A percentile compares a stretch with the other conserved stretches of the same genome.
phyloP scores from a whole-genome alignment of 1,140 invertebrate species.

The Yoshiicerus persimilis region DNA sequence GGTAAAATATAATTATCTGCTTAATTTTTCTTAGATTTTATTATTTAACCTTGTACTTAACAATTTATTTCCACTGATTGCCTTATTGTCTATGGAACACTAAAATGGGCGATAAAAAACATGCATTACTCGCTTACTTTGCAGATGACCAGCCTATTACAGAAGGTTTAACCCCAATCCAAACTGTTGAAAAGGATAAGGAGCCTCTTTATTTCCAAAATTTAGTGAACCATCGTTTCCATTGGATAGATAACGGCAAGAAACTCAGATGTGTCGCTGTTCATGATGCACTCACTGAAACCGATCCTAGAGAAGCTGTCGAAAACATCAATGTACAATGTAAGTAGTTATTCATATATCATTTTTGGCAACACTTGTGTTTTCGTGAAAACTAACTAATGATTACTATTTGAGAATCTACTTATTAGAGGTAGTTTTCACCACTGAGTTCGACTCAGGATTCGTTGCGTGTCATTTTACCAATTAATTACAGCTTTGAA shows the following conservation, averaged over 20 bases:
- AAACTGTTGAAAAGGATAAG: background rate
- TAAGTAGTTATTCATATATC: constrained; percentile 23
- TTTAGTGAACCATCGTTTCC: constrained; percentile 33
- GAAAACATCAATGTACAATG: constrained; percentile 38
- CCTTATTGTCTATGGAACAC: too few relatives aligned
- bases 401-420: too few relatives aligned
- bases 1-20: constrained; percentile 30
- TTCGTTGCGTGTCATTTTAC: too few relatives aligned
- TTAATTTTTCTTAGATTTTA: background rate
- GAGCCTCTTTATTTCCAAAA: constrained; percentile 32
- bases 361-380: background rate
- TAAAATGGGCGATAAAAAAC: too few relatives aligned
- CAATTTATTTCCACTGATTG: too few relatives aligned
- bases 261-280: constrained; percentile 41
- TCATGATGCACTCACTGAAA: constrained; percentile 37
- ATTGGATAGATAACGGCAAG: constrained; percentile 42
- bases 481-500: too few relatives aligned
- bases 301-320: constrained; percentile 35
- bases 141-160: constrained; percentile 28
- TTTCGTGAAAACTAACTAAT: too few relatives aligned
- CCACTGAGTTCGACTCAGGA: too few relatives aligned
- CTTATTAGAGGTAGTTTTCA: too few relatives aligned
- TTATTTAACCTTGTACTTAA: too few relatives aligned
- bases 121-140: background rate
- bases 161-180: background rate